A percentile compares a stretch with the other conserved stretches of the same genome.
These are phyloP conservation scores for Heliconius hermathena DNA, from an alignment of 1,140 invertebrate genomes.

Conservation along the genomic window DNA sequence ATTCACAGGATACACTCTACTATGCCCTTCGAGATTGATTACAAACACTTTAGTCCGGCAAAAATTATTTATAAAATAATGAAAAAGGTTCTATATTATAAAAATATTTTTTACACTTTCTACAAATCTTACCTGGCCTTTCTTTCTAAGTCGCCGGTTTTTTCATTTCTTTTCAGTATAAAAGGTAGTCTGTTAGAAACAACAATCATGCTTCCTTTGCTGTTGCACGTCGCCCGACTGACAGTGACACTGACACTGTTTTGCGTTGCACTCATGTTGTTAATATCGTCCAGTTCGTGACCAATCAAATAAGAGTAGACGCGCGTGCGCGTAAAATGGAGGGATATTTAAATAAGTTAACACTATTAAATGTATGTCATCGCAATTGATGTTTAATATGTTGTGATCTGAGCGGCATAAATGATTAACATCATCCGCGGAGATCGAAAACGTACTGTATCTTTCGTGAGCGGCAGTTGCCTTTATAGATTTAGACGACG, in stretches of 20 bases:
- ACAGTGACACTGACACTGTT: slow-evolving; percentile 48
- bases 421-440: slow-evolving; percentile 70
- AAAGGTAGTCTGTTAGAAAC: slow-evolving; percentile 95
- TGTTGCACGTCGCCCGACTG: slow-evolving; percentile 75
- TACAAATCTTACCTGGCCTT: slow-evolving; percentile 88
- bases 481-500: slow-evolving; percentile 76
- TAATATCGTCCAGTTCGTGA: slow-evolving; percentile 55
- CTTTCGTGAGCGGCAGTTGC: slow-evolving; percentile 61
- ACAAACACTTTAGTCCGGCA: not conserved
- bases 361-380: slow-evolving; percentile 58
- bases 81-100: not conserved
- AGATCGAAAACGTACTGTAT: slow-evolving; percentile 72
- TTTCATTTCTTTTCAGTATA: slow-evolving; percentile 88
- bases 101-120: not conserved
- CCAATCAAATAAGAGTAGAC: slow-evolving; percentile 65
- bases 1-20: slow-evolving; percentile 16
- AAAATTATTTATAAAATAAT: not conserved
- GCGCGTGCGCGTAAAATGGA: slow-evolving; percentile 68
- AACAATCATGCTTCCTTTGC: slow-evolving; percentile 91
- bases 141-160: slow-evolving; percentile 87
- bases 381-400: slow-evolving; percentile 50
- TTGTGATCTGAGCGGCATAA: slow-evolving; percentile 42
- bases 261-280: slow-evolving; percentile 68
- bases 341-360: slow-evolving; percentile 64
- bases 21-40: not conserved